Evolutionary conservation across 2,888 invertebrate species (phyloP).

Genomic region (Dryobota labecula): DNA sequence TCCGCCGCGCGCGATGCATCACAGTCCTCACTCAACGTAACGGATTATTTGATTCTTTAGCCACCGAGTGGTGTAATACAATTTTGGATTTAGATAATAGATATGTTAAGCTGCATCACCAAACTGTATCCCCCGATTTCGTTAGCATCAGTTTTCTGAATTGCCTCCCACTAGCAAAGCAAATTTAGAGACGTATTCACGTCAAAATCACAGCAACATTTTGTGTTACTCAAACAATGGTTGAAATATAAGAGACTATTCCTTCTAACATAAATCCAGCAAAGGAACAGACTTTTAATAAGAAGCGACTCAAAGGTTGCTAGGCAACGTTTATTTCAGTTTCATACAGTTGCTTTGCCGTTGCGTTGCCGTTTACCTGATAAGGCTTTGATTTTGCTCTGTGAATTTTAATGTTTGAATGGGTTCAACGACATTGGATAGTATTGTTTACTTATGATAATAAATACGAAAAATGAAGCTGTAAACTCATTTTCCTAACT

Average conservation of each 20-base stretch:
- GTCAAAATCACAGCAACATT: neutral
- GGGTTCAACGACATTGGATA: neutral
- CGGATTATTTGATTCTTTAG: too few relatives aligned
- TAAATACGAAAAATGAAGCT: neutral
- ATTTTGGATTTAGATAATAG: too few relatives aligned
- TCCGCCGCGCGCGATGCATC: too few relatives aligned
- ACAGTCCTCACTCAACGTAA: too few relatives aligned
- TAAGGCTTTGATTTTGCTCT: constrained; percentile 39
- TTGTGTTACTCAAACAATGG: constrained; percentile 18
- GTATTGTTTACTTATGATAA: neutral
- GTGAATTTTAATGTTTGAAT: constrained; percentile 27
- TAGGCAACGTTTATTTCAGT: constrained; percentile 43
- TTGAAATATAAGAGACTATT: neutral
- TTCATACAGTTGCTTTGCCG: constrained; percentile 24
- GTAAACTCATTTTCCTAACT: neutral
- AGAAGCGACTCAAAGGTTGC: constrained; percentile 54
- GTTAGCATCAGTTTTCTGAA: too few relatives aligned
- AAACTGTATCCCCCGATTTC: too few relatives aligned
- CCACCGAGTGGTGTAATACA: too few relatives aligned
- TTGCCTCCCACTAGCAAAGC: too few relatives aligned
- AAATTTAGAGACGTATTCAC: too few relatives aligned
- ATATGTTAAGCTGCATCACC: too few relatives aligned
- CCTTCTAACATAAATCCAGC: constrained; percentile 14
- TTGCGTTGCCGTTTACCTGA: too few relatives aligned
- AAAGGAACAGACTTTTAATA: constrained; percentile 23